Base-by-base conservation (phyloP, 1,140 invertebrate species). In the Cylas formicarius region DNA sequence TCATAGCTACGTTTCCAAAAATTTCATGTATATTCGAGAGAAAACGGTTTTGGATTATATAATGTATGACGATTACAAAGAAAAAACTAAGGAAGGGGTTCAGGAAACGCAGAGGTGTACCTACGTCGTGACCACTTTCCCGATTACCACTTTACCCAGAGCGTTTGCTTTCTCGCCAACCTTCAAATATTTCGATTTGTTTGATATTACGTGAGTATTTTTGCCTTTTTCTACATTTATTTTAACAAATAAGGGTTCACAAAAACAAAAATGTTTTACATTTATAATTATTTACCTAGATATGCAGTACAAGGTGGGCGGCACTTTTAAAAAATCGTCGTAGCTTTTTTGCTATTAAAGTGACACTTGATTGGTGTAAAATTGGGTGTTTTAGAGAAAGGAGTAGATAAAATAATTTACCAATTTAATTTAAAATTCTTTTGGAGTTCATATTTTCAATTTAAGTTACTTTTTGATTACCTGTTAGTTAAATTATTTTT, bases 161-260 rank as follows among this genome's bases (percentile, higher is more conserved):
- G 79, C 76, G 0, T 88, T 89, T 56, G 82, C 75, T 0, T 88
- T 79, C 64, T 74, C 73, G 0, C 67, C 67, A 6, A 70, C 74
- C 13, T 80, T 78, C 5, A 69, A 70, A 10, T 64, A 82, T 14
- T 67, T 67, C 27, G 47, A 56, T 0, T 55, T 78, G 0, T 81
- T 87, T 49, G 74, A 86, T 65, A 71, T 70, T 16, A 68, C 79
- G 84, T 85, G 69, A 76, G 78, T 74, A 35, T 28, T 44, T 11
- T 28, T 39, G n/a, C 7, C 24, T n/a, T n/a, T 8, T 8, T 8
- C n/a, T 13, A 14, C 8, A 7, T 33, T 9, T 33, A 16, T 33
- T 9, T 33, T 33, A 13, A 16, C n/a, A n/a, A n/a, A n/a, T n/a
- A n/a, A n/a, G n/a, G n/a, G n/a, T n/a, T n/a, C n/a, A n/a, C n/a